Base-by-base conservation (phyloP, 37 sponge, comb jelly and placozoan species). In the Mnemiopsis leidyi region DNA sequence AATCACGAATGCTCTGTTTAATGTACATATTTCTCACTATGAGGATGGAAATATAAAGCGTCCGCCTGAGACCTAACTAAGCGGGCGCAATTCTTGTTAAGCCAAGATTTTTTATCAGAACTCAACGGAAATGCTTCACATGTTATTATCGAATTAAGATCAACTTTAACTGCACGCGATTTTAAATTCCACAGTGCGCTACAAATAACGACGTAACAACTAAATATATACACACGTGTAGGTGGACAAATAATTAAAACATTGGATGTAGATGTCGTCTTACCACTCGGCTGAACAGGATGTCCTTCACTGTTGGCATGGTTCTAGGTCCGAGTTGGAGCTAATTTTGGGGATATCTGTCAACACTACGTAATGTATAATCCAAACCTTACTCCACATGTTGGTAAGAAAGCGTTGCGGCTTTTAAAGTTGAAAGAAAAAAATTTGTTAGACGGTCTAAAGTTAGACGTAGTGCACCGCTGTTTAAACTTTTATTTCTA, bases 301-400 rank as follows among this genome's bases (percentile, higher is more conserved):
- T 71, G 20, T 71, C 75, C 75, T 71, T 71, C 75, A 71, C 75
- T 29, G 75, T 71, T 71, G 75, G 75, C 75, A 71, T 71, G 3
- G 25, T 48, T 48, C 61, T 13, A 13, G 61, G 61, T 48, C 61
- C 13, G 5, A 13, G 61, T 13, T 48, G 61, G 61, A 48, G 61
- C 61, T 48, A 48, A 13, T 18, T 5, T 48, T 48, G 61, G 13
- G 61, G 61, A 48, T 13, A 48, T 5, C 13, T 48, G 61, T 48
- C 61, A 48, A 48, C 61, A 48, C 61, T 48, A 48, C 61, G 61
- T 48, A 48, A 48, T 13, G 9, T n/a, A n/a, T n/a, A n/a, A 5
- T 13, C 61, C 61, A 48, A 48, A 48, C 61, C 13, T 48, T 48
- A 48, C 9, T 18, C 61, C 13, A n/a, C n/a, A 48, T 18, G 61